A percentile compares a stretch with the other conserved stretches of the same genome.
These are phyloP conservation scores for Pinna nobilis DNA, from an alignment of 1,140 invertebrate species.

Conservation along the genomic window DNA sequence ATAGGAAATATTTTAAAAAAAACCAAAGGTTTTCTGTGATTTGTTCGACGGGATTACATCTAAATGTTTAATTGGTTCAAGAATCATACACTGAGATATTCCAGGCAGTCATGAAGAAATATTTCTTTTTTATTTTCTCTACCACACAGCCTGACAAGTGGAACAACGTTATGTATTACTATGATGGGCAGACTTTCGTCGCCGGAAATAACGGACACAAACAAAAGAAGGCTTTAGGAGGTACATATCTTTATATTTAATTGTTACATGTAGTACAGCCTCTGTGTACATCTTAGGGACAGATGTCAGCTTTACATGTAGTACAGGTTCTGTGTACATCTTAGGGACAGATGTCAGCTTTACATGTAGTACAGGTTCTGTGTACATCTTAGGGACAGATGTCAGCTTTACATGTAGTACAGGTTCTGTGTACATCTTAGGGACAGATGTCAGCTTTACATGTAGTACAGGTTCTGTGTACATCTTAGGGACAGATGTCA, in stretches of 20 bases:
- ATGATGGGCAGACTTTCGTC: slow-evolving; percentile 5
- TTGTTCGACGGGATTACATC: background rate
- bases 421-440: too few relatives aligned
- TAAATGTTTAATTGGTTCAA: background rate
- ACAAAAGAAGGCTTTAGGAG: background rate
- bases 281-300: slow-evolving; percentile 2
- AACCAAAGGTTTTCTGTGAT: background rate
- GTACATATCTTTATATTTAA: background rate
- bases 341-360: too few relatives aligned
- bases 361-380: too few relatives aligned
- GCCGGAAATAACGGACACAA: slow-evolving; percentile 7
- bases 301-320: slow-evolving; percentile 3
- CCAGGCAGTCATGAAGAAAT: background rate
- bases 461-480: too few relatives aligned
- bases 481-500: too few relatives aligned
- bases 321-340: too few relatives aligned
- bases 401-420: too few relatives aligned
- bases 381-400: too few relatives aligned
- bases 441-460: too few relatives aligned
- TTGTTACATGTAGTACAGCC: background rate
- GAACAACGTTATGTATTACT: slow-evolving; percentile 8
- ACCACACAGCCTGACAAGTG: background rate
- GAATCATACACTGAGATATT: background rate
- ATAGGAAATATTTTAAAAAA: background rate
- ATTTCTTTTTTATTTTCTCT: background rate